Evolutionary conservation across 2,113 vertebrate species (phyloP), one percentile per base, ranked within the genome.

Genomic region (Rhinoptilus africanus): DNA sequence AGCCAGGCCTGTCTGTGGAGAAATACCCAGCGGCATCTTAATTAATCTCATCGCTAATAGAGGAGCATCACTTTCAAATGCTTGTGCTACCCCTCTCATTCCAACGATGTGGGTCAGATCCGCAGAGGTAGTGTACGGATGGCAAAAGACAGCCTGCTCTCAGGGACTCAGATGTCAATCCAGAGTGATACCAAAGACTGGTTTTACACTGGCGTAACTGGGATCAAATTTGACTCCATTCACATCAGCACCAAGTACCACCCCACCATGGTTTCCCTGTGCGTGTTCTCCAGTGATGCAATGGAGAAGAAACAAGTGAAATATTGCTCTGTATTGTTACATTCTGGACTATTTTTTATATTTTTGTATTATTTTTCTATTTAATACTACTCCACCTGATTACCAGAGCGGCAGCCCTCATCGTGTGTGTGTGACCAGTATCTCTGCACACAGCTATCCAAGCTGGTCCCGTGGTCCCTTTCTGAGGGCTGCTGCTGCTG

Each of bases 31-130:
- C 19, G 17, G 88, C 1, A 1, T 96, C 96, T 96, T 96, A 96
- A 96, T 97, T 96, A 96, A 94, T 96, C 86, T 97, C 67, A 8
- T 41, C 0, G 5, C 81, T 96, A 94, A 96, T 75, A 92, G 88
- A 95, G 81, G 67, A 91, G 59, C 80, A 76, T 93, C 73, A 32
- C 56, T 95, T 93, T 63, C 93, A 92, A 94, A 85, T 71, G 91
- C 85, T 53, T 24, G 32, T 53, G 56, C 79, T 93, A 4, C 71
- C 74, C 39, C 22, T 93, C 66, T 95, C 50, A 3, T 88, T 68
- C 76, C 66, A 62, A 0, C 0, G 2, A 80, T 63, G 57, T 69
- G 85, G 73, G 76, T 94, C 92, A 87, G 83, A 72, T 71, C 86
- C 24, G 1, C 69, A 69, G 91, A 47, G 84, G 83, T 69, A 43